These are phyloP conservation scores for Protomyctophum bolini DNA, from an alignment of 2,113 vertebrate species.

Conservation along the genomic window DNA sequence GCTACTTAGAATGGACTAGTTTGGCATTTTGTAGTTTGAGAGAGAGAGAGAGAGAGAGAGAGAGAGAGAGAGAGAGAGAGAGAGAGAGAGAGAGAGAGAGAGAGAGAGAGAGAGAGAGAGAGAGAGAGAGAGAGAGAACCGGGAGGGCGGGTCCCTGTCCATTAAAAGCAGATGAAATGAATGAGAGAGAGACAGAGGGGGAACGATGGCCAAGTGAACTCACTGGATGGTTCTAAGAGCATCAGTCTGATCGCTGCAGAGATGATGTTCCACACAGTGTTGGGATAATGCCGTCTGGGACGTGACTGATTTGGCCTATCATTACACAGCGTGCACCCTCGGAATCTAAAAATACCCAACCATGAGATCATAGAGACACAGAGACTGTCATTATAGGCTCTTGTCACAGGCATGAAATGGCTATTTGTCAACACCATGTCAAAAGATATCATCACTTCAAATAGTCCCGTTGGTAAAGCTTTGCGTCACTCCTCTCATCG, in stretches of 20 bases:
- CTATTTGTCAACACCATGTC: slow-evolving; percentile 76
- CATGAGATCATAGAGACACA: slow-evolving; percentile 72
- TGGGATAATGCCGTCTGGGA: slow-evolving; percentile 37
- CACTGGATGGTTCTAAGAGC: slow-evolving; percentile 38
- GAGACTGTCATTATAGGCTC: slow-evolving; percentile 74
- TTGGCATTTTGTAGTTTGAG: neutral
- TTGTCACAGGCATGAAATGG: slow-evolving; percentile 72
- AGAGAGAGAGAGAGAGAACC: neutral
- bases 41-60: neutral
- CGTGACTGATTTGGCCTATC: slow-evolving; percentile 57
- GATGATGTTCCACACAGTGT: slow-evolving; percentile 52
- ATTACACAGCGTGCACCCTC: slow-evolving; percentile 65
- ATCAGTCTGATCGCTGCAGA: slow-evolving; percentile 32
- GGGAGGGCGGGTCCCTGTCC: neutral
- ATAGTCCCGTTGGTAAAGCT: slow-evolving; percentile 19
- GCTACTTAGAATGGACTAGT: neutral
- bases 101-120: neutral
- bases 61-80: neutral
- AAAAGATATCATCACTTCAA: slow-evolving; percentile 58
- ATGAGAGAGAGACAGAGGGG: slow-evolving; percentile 19
- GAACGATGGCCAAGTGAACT: slow-evolving; percentile 19
- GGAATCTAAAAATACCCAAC: slow-evolving; percentile 71
- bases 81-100: neutral
- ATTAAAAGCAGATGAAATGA: slow-evolving; percentile 8
- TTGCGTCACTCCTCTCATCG: slow-evolving; percentile 41